These are phyloP conservation scores for Caenorhabditis wallacei DNA, from an alignment of 2,888 invertebrate genomes.

Conservation along the genomic window DNA sequence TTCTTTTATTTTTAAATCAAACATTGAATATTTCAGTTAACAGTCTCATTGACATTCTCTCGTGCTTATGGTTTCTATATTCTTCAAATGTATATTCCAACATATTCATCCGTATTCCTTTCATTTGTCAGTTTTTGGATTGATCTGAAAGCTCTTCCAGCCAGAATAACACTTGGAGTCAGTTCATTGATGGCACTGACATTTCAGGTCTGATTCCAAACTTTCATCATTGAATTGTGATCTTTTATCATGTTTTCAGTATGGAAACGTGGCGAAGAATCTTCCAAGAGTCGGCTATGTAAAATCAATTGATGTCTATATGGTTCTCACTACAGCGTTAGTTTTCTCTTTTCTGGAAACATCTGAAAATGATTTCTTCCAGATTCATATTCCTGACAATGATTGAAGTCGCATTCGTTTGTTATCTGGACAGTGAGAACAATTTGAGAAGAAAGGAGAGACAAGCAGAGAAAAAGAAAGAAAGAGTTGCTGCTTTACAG, in stretches of 20 bases:
- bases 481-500: slow-evolving; percentile 65
- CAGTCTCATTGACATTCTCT: slow-evolving; percentile 80
- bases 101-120: slow-evolving; percentile 78
- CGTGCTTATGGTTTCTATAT: slow-evolving; percentile 82
- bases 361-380: slow-evolving; percentile 13
- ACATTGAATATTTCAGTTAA: slow-evolving; percentile 69
- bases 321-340: slow-evolving; percentile 78
- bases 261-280: slow-evolving; percentile 80
- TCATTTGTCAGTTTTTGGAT: slow-evolving; percentile 82
- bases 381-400: slow-evolving; percentile 81
- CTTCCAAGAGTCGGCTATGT: slow-evolving; percentile 81
- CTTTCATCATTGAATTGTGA: slow-evolving; percentile 19
- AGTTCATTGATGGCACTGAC: slow-evolving; percentile 80
- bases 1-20: background rate
- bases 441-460: slow-evolving; percentile 67
- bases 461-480: slow-evolving; percentile 69
- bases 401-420: slow-evolving; percentile 81
- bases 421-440: slow-evolving; percentile 75
- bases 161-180: slow-evolving; percentile 80
- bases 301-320: slow-evolving; percentile 81
- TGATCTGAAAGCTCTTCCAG: slow-evolving; percentile 80
- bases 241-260: slow-evolving; percentile 69
- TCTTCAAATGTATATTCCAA: slow-evolving; percentile 82
- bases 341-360: background rate
- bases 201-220: slow-evolving; percentile 69